phyloP scores from a whole-genome alignment of 2,797 vertebrate species.

The Anguilla anguilla region DNA sequence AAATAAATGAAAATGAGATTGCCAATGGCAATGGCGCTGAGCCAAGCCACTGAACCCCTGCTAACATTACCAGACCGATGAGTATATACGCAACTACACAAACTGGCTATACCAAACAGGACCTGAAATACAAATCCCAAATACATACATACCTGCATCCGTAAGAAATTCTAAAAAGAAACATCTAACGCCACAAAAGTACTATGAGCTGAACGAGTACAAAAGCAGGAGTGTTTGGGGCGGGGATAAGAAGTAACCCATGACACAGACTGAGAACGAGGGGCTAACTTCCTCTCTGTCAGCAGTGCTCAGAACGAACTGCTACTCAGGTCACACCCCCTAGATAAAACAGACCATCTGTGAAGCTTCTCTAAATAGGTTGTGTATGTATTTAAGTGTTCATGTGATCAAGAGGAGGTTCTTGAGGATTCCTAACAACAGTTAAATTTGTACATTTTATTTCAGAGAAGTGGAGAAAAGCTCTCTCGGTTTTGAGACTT shows the following conservation, averaged over 20 bases:
- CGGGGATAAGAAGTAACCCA: background rate
- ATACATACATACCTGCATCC: background rate
- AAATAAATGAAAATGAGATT: too few relatives aligned
- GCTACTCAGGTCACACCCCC: background rate
- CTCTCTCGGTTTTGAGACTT: background rate
- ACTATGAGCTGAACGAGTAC: background rate
- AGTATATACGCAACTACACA: background rate
- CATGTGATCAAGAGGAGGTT: background rate
- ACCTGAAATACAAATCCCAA: background rate
- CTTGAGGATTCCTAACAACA: background rate
- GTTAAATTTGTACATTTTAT: background rate
- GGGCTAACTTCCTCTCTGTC: background rate
- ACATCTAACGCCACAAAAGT: background rate
- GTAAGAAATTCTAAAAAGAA: background rate
- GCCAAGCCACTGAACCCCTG: background rate
- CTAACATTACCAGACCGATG: background rate
- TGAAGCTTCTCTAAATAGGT: background rate
- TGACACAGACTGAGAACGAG: too few relatives aligned
- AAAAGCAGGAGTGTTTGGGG: background rate
- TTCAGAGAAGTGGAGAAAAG: background rate
- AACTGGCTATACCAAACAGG: background rate
- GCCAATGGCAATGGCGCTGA: background rate
- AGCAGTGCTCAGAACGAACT: background rate
- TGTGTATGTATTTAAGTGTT: background rate
- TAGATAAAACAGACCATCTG: background rate